phyloP scores from a whole-genome alignment of 35 echinoderm and acorn worm species.

The Stichopus chloronotus region DNA sequence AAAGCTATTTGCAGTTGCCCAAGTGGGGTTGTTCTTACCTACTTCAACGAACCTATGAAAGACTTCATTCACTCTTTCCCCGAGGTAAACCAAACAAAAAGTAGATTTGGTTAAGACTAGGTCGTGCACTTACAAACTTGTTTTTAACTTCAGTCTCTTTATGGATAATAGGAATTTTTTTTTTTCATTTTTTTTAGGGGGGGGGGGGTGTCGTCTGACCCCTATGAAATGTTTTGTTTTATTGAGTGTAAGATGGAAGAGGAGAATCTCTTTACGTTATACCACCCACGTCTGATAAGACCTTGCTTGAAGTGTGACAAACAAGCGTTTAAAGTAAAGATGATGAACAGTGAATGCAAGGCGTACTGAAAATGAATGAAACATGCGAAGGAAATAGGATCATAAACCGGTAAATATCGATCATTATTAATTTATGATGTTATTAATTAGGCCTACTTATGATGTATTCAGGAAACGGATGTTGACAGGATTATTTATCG shows the following conservation, averaged over 20 bases:
- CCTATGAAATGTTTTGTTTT: neutral
- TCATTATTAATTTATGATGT: too few relatives aligned
- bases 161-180: neutral
- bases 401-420: too few relatives aligned
- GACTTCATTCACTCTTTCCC: neutral
- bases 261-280: neutral
- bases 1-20: neutral
- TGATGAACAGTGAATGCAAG: too few relatives aligned
- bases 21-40: neutral
- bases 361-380: too few relatives aligned
- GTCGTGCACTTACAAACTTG: constrained; percentile 32
- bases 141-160: neutral
- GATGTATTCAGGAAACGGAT: too few relatives aligned
- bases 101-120: neutral
- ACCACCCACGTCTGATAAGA: neutral
- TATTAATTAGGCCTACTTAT: too few relatives aligned
- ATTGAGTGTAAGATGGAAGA: neutral
- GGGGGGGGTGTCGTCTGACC: neutral
- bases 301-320: neutral
- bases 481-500: too few relatives aligned
- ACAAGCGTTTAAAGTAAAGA: neutral
- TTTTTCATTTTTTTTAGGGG: too few relatives aligned
- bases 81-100: constrained; percentile 19
- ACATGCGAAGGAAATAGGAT: too few relatives aligned
- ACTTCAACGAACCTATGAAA: neutral